phyloP scores from a whole-genome alignment of 2,888 invertebrate species.

The Drosophila acutilabella region DNA sequence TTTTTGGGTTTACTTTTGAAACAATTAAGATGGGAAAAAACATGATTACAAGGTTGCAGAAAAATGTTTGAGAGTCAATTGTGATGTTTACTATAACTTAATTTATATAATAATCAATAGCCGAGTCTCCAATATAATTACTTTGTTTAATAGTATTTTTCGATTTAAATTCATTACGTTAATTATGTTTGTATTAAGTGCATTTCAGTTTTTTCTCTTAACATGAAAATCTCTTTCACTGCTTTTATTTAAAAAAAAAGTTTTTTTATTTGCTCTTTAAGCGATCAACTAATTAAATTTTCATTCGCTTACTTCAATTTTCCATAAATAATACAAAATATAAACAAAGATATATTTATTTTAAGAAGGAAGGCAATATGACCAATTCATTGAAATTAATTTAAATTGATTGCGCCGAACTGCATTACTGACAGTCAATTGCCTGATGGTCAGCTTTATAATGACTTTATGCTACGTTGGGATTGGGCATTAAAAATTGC shows the following conservation, averaged over 20 bases:
- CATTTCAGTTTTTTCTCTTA: no score
- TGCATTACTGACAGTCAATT: background rate
- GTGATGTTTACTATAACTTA: no score
- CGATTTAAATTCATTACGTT: conserved; percentile 7
- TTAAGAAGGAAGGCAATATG: conserved; percentile 10
- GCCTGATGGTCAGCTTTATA: conserved; percentile 15
- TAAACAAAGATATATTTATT: conserved; percentile 7
- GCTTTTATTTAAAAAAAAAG: no score
- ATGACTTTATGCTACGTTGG: conserved; percentile 9
- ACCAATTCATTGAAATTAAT: conserved; percentile 53
- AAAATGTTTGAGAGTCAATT: background rate
- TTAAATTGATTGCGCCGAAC: conserved; percentile 38
- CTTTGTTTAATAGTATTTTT: background rate
- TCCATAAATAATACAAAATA: conserved; percentile 36
- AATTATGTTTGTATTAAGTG: conserved; percentile 9
- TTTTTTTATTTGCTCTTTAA: conserved; percentile 24
- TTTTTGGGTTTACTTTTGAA: conserved; percentile 1
- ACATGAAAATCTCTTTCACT: no score
- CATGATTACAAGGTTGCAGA: background rate
- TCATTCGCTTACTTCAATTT: conserved; percentile 49
- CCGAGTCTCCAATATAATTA: no score
- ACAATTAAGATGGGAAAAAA: background rate
- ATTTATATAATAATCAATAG: no score
- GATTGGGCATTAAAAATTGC: background rate
- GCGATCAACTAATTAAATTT: conserved; percentile 54